Evolutionary conservation across 1,140 invertebrate species (phyloP).

Genomic region (Hydropsyche tenuis): DNA sequence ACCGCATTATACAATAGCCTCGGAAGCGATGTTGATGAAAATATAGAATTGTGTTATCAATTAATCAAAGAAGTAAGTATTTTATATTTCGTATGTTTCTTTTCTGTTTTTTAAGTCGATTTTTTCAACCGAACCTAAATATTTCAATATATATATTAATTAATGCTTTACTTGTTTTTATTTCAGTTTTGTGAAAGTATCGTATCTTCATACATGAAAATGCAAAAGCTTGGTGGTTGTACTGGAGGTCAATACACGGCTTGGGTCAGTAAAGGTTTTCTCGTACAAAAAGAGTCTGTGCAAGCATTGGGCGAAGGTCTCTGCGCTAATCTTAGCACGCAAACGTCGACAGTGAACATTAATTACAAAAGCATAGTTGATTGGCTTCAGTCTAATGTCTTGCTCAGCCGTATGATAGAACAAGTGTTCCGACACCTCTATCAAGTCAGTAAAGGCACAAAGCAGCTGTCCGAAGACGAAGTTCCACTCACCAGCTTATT

Average conservation of each 20-base stretch:
- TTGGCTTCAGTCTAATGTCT: conserved; percentile 53
- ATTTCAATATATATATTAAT: too few relatives aligned
- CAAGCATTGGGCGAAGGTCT: conserved; percentile 63
- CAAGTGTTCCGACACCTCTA: conserved; percentile 64
- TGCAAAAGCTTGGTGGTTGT: conserved; percentile 57
- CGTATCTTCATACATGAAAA: conserved; percentile 66
- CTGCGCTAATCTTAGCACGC: conserved; percentile 52
- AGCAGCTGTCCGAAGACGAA: conserved; percentile 55
- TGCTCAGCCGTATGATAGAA: conserved; percentile 60
- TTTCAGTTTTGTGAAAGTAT: conserved; percentile 65
- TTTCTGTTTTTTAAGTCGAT: too few relatives aligned
- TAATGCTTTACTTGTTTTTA: too few relatives aligned
- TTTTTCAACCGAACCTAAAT: too few relatives aligned
- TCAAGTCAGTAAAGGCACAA: conserved; percentile 52
- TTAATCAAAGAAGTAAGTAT: conserved; percentile 65
- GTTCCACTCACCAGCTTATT: conserved; percentile 53
- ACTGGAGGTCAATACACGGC: conserved; percentile 55
- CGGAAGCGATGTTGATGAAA: conserved; percentile 62
- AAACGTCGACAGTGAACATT: conserved; percentile 35
- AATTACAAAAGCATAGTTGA: conserved; percentile 31
- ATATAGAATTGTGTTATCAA: conserved; percentile 63
- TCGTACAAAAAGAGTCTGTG: conserved; percentile 60
- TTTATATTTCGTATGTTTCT: too few relatives aligned
- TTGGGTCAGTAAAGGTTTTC: conserved; percentile 64
- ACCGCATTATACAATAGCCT: conserved; percentile 64